Base-by-base conservation (phyloP, 2,797 vertebrate genomes). In the Ispidina picta region DNA sequence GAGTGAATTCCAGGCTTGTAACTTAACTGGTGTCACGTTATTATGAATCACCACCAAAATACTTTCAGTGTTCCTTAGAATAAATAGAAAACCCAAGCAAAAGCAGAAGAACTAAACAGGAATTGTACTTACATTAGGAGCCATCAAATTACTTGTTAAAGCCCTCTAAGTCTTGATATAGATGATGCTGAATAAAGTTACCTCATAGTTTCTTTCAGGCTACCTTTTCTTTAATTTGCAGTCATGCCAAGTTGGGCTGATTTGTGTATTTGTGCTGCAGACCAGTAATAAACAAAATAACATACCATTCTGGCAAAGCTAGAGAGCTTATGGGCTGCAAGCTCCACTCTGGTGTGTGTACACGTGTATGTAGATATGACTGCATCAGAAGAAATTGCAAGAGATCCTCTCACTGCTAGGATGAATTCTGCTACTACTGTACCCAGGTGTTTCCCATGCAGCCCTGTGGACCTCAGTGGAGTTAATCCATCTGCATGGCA, bases 11-110 rank as follows among this genome's bases (percentile, higher is more conserved):
- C 71, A 91, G 71, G 74, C 77, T 89, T 77, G 71, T 70, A 86
- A 71, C 68, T 89, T 92, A 92, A 89, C 68, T 91, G 77, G 74
- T 94, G 73, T 89, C 87, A 95, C 3, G 0, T 84, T 93, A 51
- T 81, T 79, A 84, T 92, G 91, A 92, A 91, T 91, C 87, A 91
- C 33, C 33, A 49, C 51, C 31, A 81, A 89, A 93, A 69, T 78
- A 88, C 88, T 86, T 83, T 89, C 89, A 74, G 13, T 79, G 41
- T n/a, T 91, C 29, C 43, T 84, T 84, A 65, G 31, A 88, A 93
- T 77, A 88, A 95, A 84, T 41, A 86, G 87, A 83, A 95, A 93
- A 84, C 44, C 65, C 52, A 83, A 89, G 52, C n/a, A 89, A 83
- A 90, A 88, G n/a, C 43, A 84, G 83, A 94, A 93, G 60, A 79